Evolutionary conservation across 2,888 invertebrate species (phyloP).

Genomic region (Gari tellinella): DNA sequence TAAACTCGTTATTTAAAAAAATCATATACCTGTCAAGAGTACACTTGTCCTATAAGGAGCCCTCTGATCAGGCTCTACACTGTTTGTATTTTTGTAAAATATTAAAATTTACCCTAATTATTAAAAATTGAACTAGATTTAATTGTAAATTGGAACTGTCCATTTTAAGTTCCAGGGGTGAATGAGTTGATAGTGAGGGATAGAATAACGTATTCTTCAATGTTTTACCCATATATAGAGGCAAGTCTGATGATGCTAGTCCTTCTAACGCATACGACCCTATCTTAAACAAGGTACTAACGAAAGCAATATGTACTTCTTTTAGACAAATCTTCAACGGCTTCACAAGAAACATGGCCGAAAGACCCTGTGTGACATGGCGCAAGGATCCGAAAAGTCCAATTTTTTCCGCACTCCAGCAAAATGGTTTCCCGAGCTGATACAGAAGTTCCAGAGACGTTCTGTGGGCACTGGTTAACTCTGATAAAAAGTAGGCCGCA

Average conservation of each 20-base stretch:
- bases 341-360: slow-evolving; percentile 24
- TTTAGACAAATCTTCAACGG: slow-evolving; percentile 42
- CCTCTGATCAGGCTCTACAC: too few species aligned
- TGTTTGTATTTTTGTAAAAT: too few species aligned
- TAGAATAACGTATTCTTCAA: too few species aligned
- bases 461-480: slow-evolving; percentile 6
- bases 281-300: slow-evolving; percentile 26
- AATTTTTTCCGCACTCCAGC: slow-evolving; percentile 56
- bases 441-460: slow-evolving; percentile 42
- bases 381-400: slow-evolving; percentile 40
- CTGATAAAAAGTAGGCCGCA: slow-evolving; percentile 22
- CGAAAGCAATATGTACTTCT: slow-evolving; percentile 34
- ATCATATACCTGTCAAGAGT: too few species aligned
- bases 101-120: too few species aligned
- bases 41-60: too few species aligned
- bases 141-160: too few species aligned
- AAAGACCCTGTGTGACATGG: slow-evolving; percentile 38
- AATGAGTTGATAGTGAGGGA: too few species aligned
- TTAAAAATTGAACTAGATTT: too few species aligned
- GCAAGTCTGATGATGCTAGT: slow-evolving; percentile 26
- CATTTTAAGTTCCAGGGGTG: too few species aligned
- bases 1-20: too few species aligned
- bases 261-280: slow-evolving; percentile 42
- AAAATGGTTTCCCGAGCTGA: slow-evolving; percentile 54
- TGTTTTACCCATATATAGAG: slow-evolving; percentile 54